A percentile compares a stretch with the other conserved stretches of the same genome.
phyloP scores from a whole-genome alignment of 2,888 invertebrate genomes.

The Tribolium freemani region DNA sequence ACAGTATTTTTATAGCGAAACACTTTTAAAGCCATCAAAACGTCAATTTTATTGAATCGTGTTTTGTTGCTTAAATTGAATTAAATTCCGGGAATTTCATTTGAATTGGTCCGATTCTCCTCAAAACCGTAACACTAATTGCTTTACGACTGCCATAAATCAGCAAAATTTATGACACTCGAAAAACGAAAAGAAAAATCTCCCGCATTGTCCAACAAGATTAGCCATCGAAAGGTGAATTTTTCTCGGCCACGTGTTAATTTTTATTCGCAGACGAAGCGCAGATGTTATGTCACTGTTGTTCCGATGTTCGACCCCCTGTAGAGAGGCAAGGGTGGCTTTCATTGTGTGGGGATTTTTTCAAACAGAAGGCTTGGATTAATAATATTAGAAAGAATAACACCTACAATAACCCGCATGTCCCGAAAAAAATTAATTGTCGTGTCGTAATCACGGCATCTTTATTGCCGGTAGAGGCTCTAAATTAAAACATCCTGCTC shows the following conservation, averaged over 20 bases:
- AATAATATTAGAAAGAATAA: constrained; percentile 18
- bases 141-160: constrained; percentile 30
- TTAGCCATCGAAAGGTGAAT: neutral
- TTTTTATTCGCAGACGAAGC: constrained; percentile 58
- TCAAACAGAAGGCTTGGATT: constrained; percentile 26
- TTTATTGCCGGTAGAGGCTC: constrained; percentile 23
- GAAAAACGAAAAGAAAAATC: constrained; percentile 17
- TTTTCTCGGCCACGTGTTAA: constrained; percentile 3
- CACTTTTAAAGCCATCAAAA: neutral
- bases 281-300: constrained; percentile 66
- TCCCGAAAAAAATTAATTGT: constrained; percentile 23
- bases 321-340: constrained; percentile 59
- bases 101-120: neutral
- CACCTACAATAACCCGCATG: constrained; percentile 23
- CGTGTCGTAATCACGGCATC: constrained; percentile 24
- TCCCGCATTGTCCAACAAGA: neutral
- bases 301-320: constrained; percentile 54
- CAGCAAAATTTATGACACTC: constrained; percentile 21
- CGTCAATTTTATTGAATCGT: neutral
- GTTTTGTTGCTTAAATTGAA: neutral
- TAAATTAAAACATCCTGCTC: constrained; percentile 43
- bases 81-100: neutral
- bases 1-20: neutral
- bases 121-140: constrained; percentile 3
- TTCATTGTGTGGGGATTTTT: constrained; percentile 43